Conservation (phyloP, 1,140 invertebrate species). For the Neodiprion pinetum region DNA sequence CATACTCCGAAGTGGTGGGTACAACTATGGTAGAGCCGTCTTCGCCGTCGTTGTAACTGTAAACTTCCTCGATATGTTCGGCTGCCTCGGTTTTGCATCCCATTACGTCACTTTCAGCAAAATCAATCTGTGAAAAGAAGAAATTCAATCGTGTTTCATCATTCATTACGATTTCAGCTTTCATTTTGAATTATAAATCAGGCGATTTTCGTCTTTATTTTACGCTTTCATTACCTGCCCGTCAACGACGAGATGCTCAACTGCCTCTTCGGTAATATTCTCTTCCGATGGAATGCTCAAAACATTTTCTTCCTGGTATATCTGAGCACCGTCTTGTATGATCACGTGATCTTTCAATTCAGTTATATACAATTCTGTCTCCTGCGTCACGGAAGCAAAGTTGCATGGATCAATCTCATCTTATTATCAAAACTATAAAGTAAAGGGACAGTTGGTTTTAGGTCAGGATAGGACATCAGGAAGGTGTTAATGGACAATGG, state of each 20-base stretch:
- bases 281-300: conserved; percentile 52
- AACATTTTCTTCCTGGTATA: conserved; percentile 52
- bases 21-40: conserved; percentile 54
- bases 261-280: conserved; percentile 50
- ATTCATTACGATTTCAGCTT: background rate
- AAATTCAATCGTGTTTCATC: background rate
- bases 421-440: conserved; percentile 39
- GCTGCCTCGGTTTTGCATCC: conserved; percentile 45
- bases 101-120: conserved; percentile 39
- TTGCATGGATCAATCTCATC: conserved; percentile 43
- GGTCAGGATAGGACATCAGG: conserved; percentile 17
- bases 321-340: conserved; percentile 55
- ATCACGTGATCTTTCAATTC: conserved; percentile 66
- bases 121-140: conserved; percentile 40
- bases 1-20: conserved; percentile 46
- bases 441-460: conserved; percentile 44
- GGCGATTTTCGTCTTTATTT: background rate
- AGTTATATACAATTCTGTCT: conserved; percentile 64
- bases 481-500: conserved; percentile 10
- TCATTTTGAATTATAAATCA: background rate
- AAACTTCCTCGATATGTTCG: conserved; percentile 50
- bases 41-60: conserved; percentile 49
- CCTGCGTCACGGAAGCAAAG: conserved; percentile 42
- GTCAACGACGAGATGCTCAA: conserved; percentile 65
- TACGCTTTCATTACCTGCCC: conserved; percentile 50